Conservation (phyloP, 2,113 vertebrate genomes). For the Sphaerodactylus townsendi region DNA sequence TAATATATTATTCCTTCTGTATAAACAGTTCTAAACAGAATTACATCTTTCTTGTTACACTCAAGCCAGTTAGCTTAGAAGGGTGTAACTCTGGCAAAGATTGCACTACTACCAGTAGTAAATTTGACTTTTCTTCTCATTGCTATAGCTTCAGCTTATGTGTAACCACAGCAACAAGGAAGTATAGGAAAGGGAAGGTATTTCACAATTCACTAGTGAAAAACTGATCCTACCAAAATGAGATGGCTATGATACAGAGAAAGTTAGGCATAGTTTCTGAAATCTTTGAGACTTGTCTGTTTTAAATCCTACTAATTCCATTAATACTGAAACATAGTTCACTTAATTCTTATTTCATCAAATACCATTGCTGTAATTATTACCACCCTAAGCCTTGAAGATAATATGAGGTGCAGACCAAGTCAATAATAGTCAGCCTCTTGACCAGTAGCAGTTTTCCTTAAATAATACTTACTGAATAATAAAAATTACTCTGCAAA, state of each 20-base stretch:
- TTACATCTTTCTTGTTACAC: too few relatives aligned
- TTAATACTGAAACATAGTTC: not conserved
- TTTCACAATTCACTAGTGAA: not conserved
- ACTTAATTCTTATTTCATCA: not conserved
- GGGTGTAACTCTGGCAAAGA: too few relatives aligned
- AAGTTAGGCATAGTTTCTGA: not conserved
- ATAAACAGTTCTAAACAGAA: not conserved
- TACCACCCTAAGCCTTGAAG: not conserved
- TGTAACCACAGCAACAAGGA: not conserved
- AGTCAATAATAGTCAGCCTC: not conserved
- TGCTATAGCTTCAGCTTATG: too few relatives aligned
- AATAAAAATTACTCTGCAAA: constrained; percentile 49
- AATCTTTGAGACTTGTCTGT: not conserved
- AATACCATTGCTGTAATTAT: not conserved
- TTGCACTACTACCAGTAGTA: too few relatives aligned
- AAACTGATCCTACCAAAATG: not conserved
- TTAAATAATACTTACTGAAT: constrained; percentile 36
- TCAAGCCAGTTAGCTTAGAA: too few relatives aligned
- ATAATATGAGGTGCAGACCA: not conserved
- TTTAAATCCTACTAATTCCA: not conserved
- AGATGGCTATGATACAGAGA: not conserved
- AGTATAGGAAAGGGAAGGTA: not conserved
- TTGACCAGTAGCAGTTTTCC: not conserved
- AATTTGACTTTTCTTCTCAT: too few relatives aligned
- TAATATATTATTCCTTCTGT: not conserved